Percentiles rank a stretch among this genome's conserved stretches.
phyloP scores from a whole-genome alignment of 2,113 vertebrate genomes.

The Anarhynchus alexandrinus region DNA sequence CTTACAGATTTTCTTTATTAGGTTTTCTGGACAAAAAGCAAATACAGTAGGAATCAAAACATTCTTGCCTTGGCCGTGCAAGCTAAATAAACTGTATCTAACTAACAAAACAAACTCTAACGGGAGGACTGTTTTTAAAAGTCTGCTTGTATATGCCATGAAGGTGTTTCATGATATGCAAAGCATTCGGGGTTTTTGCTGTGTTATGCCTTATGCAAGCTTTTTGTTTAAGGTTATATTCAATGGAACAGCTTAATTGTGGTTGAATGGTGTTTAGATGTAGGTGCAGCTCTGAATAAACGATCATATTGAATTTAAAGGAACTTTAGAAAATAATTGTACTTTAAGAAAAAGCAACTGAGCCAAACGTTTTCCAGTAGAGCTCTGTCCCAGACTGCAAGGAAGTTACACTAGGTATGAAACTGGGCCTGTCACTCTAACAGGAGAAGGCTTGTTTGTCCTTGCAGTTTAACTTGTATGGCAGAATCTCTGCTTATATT shows the following conservation, averaged over 20 bases:
- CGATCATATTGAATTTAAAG: neutral
- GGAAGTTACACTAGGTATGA: neutral
- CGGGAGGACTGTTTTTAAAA: neutral
- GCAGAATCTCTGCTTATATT: neutral
- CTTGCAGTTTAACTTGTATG: neutral
- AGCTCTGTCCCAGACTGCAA: neutral
- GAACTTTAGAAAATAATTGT: neutral
- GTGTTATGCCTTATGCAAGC: neutral
- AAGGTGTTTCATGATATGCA: neutral
- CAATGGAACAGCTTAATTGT: neutral
- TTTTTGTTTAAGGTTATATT: neutral
- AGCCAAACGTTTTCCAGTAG: neutral
- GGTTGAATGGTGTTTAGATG: neutral
- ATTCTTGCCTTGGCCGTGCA: neutral
- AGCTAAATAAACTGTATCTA: neutral
- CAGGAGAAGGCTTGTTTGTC: neutral
- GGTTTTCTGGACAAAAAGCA: neutral
- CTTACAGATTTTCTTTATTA: neutral
- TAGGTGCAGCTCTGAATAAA: neutral
- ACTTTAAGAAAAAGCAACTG: neutral
- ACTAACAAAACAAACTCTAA: neutral
- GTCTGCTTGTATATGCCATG: neutral
- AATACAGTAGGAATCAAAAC: neutral
- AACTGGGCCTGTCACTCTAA: neutral
- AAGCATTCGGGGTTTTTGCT: neutral